Base-by-base conservation (phyloP, 2,888 invertebrate species). In the Allygus modestus region DNA sequence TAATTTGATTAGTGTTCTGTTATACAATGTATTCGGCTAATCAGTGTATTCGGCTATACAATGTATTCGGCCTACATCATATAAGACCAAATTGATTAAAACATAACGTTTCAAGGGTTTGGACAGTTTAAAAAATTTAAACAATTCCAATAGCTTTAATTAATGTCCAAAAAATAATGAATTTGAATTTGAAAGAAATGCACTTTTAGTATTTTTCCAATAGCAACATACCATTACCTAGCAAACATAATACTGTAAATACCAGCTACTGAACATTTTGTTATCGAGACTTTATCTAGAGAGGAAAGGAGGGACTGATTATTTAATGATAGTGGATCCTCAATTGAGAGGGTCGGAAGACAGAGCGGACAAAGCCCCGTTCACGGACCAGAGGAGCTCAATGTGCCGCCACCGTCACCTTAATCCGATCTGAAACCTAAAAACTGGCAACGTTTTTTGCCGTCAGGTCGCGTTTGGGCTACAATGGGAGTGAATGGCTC, bases 401-500 rank as follows among this genome's bases (percentile, higher is more conserved):
- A 73, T 73, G 71, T 26, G 43, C 73, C 73, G 43, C 37, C 73
- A 20, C 20, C 73, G 73, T 73, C 43, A 43, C 73, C 73, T 73
- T 73, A 73, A 73, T 73, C 73, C 73, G 73, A 73, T 73, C 73
- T 43, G 73, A 73, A 43, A 73, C 73, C 73, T 73, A 41, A 73
- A 73, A 73, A 73, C 73, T 73, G 73, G 73, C 73, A 73, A 73
- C 73, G 73, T 73, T 73, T 73, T 73, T 73, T 73, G 73, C 73
- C 73, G 73, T 73, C 73, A 73, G 43, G 31, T 73, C 73, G 73
- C 31, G 73, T 73, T 71, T 71, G 71, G 71, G 71, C 31, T n/a
- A 31, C 71, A 31, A 71, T 26, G 20, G 37, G 2, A 73, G 73
- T 41, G 73, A 73, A 73, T 73, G 73, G 73, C 20, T 23, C 73